These are phyloP conservation scores for Scomber japonicus DNA, from an alignment of 2,113 vertebrate species.

Conservation along the genomic window DNA sequence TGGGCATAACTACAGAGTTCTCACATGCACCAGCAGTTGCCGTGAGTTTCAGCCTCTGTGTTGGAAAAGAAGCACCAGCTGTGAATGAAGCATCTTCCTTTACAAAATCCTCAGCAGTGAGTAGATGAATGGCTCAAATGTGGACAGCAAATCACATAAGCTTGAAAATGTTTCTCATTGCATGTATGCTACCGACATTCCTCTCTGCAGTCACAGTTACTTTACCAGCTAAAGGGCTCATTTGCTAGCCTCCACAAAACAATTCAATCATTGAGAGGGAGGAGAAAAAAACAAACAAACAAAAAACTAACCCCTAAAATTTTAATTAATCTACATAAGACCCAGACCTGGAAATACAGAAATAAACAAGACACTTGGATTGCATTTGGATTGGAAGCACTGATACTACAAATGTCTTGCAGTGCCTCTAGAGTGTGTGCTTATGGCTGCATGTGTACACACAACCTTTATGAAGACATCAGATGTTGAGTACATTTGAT, in stretches of 20 bases:
- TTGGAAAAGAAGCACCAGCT: constrained; percentile 6
- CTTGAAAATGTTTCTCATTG: not conserved
- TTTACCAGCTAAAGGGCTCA: not conserved
- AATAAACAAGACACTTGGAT: not conserved
- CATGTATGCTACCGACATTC: not conserved
- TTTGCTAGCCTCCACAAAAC: not conserved
- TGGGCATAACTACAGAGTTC: constrained; percentile 24
- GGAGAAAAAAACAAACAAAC: too few relatives aligned
- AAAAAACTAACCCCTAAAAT: not conserved
- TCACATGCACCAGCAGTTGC: constrained; percentile 38
- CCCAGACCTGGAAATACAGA: not conserved
- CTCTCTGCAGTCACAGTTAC: not conserved
- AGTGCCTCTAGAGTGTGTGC: not conserved
- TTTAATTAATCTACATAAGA: not conserved
- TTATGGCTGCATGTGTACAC: not conserved
- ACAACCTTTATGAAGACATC: not conserved
- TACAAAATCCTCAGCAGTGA: constrained; percentile 2
- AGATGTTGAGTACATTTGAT: not conserved
- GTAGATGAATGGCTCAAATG: not conserved
- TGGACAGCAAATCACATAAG: not conserved
- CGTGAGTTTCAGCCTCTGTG: constrained; percentile 28
- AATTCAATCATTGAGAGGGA: not conserved
- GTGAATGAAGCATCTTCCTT: not conserved
- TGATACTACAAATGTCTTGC: not conserved
- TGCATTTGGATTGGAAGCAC: not conserved